These are phyloP conservation scores for Arvicanthis niloticus DNA, from an alignment of 2,113 vertebrate species.

Conservation along the genomic window DNA sequence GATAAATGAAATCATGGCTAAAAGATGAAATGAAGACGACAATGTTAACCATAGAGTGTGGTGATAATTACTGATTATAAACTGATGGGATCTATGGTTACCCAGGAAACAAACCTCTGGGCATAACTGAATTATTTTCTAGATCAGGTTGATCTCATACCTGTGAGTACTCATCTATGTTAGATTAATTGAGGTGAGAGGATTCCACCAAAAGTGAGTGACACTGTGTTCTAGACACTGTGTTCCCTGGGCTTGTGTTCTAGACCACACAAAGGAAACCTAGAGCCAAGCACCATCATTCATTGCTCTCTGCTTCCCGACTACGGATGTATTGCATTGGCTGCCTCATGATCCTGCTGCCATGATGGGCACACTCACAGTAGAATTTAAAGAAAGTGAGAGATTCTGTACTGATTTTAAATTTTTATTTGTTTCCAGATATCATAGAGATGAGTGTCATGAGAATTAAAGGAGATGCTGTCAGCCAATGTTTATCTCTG, in stretches of 20 bases:
- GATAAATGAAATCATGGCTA: background rate
- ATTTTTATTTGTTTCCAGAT: constrained; percentile 10
- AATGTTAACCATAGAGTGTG: background rate
- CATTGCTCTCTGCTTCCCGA: background rate
- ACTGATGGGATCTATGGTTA: background rate
- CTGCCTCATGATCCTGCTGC: background rate
- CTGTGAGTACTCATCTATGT: background rate
- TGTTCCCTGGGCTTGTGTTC: background rate
- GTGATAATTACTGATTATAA: background rate
- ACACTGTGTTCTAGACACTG: no score
- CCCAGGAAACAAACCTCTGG: background rate
- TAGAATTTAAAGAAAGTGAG: background rate
- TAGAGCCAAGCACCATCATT: background rate
- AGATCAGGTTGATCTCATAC: background rate
- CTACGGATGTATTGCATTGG: rapidly evolving
- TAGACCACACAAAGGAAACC: background rate
- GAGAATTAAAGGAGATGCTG: background rate
- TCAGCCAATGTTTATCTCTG: background rate
- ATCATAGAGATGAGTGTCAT: background rate
- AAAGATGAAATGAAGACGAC: background rate
- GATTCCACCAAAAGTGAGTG: background rate
- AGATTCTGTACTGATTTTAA: background rate
- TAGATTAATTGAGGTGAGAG: no score
- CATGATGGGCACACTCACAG: background rate
- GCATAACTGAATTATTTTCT: background rate